Base-by-base conservation (phyloP, 2,888 invertebrate genomes). In the Euspilapteryx auroguttella region DNA sequence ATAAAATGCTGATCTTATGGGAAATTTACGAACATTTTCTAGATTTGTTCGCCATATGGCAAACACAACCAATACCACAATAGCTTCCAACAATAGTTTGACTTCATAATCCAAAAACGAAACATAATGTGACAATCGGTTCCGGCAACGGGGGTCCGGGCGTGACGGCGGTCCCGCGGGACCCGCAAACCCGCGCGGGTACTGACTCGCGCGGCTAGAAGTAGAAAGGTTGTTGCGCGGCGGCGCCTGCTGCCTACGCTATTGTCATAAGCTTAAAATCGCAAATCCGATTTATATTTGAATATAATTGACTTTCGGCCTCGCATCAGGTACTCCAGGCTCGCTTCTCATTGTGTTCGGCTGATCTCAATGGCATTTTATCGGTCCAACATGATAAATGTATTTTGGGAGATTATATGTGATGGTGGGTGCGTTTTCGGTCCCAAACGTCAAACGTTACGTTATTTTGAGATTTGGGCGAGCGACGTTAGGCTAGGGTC, bases 201-300 rank as follows among this genome's bases (percentile, higher is more conserved):
- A n/a, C n/a, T n/a, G n/a, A n/a, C n/a, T n/a, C n/a, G n/a, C n/a
- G n/a, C n/a, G n/a, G n/a, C n/a, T n/a, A n/a, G n/a, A n/a, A n/a
- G n/a, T n/a, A n/a, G n/a, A n/a, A n/a, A n/a, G n/a, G n/a, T n/a
- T n/a, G n/a, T n/a, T n/a, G n/a, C n/a, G n/a, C n/a, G n/a, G 41
- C 50, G 58, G 63, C 64, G 64, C 64, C 58, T 52, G 50, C 58
- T 51, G 50, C 49, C 61, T 55, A 55, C 51, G 49, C 59, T 42
- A 68, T 75, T 73, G 71, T 71, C 55, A 56, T 41, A 39, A 47
- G 52, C 68, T 75, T 75, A 75, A 58, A 59, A 68, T 69, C 52
- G 71, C 73, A 71, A 75, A 75, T 75, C 73, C 66, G 73, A 71
- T 75, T 75, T 71, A 64, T 69, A 75, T 75, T 75, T 71, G 71